These are phyloP conservation scores for Potorous gilbertii DNA, from an alignment of 2,797 vertebrate species.

Conservation along the genomic window DNA sequence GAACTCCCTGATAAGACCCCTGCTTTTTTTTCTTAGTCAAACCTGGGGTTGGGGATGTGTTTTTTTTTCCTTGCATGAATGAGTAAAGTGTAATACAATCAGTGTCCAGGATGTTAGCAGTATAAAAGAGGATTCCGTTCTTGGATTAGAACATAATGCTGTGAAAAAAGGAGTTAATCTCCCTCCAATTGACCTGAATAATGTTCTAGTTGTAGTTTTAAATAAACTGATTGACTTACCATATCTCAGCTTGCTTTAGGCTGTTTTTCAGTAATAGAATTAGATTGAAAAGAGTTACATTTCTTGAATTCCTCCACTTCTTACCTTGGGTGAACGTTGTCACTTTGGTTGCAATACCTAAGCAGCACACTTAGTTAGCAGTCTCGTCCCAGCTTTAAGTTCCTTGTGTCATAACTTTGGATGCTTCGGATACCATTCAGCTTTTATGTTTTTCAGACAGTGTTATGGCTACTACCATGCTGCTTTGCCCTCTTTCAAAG, in stretches of 20 bases:
- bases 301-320: constrained; percentile 64
- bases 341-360: constrained; percentile 75
- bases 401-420: constrained; percentile 65
- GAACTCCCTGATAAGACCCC: constrained; percentile 39
- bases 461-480: constrained; percentile 78
- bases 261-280: constrained; percentile 47
- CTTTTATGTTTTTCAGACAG: constrained; percentile 76
- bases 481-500: constrained; percentile 76
- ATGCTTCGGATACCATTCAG: constrained; percentile 80
- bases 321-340: constrained; percentile 47
- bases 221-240: constrained; percentile 59
- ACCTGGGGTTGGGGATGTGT: neutral
- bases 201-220: constrained; percentile 49
- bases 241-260: constrained; percentile 65
- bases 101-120: constrained; percentile 73
- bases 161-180: constrained; percentile 80
- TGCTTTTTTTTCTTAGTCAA: constrained; percentile 43
- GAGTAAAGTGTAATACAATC: constrained; percentile 74
- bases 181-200: constrained; percentile 76
- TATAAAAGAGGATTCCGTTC: constrained; percentile 75
- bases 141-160: constrained; percentile 76
- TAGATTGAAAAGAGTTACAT: constrained; percentile 61
- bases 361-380: constrained; percentile 69
- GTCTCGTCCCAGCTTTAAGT: constrained; percentile 78
- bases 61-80: constrained; percentile 63